Evolutionary conservation across 2,113 vertebrate genomes (phyloP).

Genomic region (Chamaea fasciata): DNA sequence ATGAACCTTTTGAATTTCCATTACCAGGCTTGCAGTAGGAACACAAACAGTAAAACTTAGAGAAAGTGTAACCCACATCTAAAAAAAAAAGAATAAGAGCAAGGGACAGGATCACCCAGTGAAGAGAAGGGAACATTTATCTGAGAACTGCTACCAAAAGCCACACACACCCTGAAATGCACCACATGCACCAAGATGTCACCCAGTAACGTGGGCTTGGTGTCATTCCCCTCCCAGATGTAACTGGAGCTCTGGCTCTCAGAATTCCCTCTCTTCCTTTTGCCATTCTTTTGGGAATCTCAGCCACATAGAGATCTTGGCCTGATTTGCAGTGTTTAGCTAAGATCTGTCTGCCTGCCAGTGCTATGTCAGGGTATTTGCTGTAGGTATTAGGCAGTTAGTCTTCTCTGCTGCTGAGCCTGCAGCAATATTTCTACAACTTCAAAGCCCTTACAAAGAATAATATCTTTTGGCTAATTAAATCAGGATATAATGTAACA

Average conservation of each 20-base stretch:
- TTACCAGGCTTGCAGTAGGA: background rate
- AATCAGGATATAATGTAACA: slow-evolving; percentile 52
- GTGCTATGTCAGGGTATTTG: background rate
- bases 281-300: background rate
- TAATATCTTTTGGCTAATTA: slow-evolving; percentile 53
- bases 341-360: background rate
- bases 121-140: background rate
- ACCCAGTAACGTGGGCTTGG: background rate
- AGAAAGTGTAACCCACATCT: background rate
- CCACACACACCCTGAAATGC: background rate
- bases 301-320: background rate
- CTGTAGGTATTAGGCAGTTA: slow-evolving; percentile 25
- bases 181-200: background rate
- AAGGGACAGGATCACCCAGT: background rate
- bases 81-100: background rate
- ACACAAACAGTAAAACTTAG: background rate
- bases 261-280: background rate
- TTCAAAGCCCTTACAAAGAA: slow-evolving; percentile 39
- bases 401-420: slow-evolving; percentile 21
- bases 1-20: background rate
- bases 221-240: background rate
- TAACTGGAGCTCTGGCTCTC: background rate
- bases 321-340: background rate
- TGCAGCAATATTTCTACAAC: slow-evolving; percentile 33
- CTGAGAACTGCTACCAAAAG: background rate